Percentiles rank a stretch among this genome's conserved stretches.
These are phyloP conservation scores for Daphoenositta chrysoptera DNA, from an alignment of 2,113 vertebrate genomes.

Conservation along the genomic window DNA sequence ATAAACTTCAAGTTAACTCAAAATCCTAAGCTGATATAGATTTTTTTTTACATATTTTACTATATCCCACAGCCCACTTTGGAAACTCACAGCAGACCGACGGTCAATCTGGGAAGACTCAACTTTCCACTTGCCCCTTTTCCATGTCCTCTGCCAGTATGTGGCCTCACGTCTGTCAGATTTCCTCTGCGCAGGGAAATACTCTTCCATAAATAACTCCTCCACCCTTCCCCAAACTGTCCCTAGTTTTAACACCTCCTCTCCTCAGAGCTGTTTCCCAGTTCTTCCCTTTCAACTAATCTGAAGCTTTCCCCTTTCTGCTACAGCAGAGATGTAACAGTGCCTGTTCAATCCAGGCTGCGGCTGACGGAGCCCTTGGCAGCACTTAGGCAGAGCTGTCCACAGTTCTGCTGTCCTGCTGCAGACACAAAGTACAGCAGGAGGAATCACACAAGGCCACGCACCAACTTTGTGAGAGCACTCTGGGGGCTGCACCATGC, in stretches of 20 bases:
- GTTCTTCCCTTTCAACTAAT: background rate
- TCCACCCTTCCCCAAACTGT: background rate
- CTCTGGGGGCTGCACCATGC: background rate
- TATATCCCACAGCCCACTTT: background rate
- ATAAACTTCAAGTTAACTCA: background rate
- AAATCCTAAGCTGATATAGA: background rate
- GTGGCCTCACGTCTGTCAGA: background rate
- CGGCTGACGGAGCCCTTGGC: fast-evolving
- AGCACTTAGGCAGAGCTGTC: background rate
- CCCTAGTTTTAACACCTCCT: background rate
- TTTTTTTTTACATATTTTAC: background rate
- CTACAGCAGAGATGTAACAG: background rate
- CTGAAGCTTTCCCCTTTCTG: background rate
- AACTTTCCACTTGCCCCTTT: background rate
- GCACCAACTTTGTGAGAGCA: background rate
- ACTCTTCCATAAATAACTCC: background rate
- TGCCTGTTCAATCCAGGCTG: background rate
- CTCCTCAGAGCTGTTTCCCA: background rate
- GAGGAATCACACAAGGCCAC: background rate
- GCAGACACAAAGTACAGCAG: background rate
- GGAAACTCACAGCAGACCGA: background rate
- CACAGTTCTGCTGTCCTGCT: background rate
- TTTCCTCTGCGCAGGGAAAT: background rate
- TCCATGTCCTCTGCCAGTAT: background rate
- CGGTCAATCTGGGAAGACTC: background rate